Conservation (phyloP, 2,888 invertebrate species). For the Hydraecia micacea region DNA sequence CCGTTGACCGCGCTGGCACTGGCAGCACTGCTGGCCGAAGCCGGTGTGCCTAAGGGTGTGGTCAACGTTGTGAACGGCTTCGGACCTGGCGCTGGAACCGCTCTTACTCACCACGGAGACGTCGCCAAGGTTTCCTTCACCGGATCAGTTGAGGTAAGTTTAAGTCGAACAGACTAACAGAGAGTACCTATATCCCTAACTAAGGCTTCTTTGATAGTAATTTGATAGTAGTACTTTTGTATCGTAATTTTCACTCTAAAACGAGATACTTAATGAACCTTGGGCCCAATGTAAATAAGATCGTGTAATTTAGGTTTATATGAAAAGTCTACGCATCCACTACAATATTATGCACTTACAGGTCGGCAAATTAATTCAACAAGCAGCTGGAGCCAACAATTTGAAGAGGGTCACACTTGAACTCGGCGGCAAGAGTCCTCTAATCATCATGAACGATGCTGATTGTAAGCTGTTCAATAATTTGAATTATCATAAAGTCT, state of each 20-base stretch:
- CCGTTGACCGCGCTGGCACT: slow-evolving; percentile 96
- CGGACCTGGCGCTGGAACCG: slow-evolving; percentile 94
- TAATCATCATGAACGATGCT: slow-evolving; percentile 95
- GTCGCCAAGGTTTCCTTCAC: slow-evolving; percentile 96
- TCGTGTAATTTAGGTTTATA: background rate
- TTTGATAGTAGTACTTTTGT: background rate
- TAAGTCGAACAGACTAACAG: background rate
- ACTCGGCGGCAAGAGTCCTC: slow-evolving; percentile 96
- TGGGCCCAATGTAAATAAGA: background rate
- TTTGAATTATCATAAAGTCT: background rate
- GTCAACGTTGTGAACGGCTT: slow-evolving; percentile 97
- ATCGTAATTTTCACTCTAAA: background rate
- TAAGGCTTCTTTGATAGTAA: too few species aligned
- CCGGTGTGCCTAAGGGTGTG: slow-evolving; percentile 97
- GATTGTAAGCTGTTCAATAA: slow-evolving; percentile 90
- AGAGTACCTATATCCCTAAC: background rate
- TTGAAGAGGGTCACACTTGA: slow-evolving; percentile 95
- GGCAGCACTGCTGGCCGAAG: slow-evolving; percentile 95
- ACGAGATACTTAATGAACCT: background rate
- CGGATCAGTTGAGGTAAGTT: slow-evolving; percentile 87
- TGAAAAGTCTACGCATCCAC: background rate
- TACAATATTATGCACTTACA: slow-evolving; percentile 3
- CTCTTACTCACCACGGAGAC: slow-evolving; percentile 92
- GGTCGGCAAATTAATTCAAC: slow-evolving; percentile 91
- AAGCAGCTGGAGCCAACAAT: slow-evolving; percentile 94